A percentile compares a stretch with the other conserved stretches of the same genome.
Evolutionary conservation across 2,797 vertebrate genomes (phyloP).

Genomic region (Poecilia picta): DNA sequence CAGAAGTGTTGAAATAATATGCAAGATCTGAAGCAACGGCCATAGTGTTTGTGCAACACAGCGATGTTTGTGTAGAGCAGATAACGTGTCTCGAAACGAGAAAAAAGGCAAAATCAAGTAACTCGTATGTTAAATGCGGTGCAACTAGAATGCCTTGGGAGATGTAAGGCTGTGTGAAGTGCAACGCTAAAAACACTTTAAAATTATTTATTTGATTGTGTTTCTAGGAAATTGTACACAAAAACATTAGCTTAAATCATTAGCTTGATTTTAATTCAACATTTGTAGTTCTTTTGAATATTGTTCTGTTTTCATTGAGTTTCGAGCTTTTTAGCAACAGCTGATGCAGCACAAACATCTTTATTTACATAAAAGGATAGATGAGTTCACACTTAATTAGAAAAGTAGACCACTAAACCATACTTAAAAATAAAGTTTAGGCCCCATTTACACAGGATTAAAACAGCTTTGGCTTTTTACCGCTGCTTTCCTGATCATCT

Average conservation of each 20-base stretch:
- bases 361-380: neutral
- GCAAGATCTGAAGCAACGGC: slow-evolving; percentile 46
- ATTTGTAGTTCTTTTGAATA: too few species aligned
- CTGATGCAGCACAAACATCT: neutral
- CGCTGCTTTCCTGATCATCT: neutral
- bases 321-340: neutral
- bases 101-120: neutral
- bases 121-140: neutral
- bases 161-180: neutral
- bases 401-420: neutral
- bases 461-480: neutral
- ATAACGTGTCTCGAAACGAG: neutral
- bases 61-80: slow-evolving; percentile 18
- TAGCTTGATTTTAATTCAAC: neutral
- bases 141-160: neutral
- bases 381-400: slow-evolving; percentile 1
- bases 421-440: neutral
- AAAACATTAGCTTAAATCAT: neutral
- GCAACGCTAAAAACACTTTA: neutral
- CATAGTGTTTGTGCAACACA: slow-evolving; percentile 31
- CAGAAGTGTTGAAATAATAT: slow-evolving; percentile 50
- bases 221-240: neutral
- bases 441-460: neutral
- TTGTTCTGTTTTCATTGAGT: neutral
- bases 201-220: neutral